These are phyloP conservation scores for Timema podura DNA, from an alignment of 2,888 invertebrate species.

Conservation along the genomic window DNA sequence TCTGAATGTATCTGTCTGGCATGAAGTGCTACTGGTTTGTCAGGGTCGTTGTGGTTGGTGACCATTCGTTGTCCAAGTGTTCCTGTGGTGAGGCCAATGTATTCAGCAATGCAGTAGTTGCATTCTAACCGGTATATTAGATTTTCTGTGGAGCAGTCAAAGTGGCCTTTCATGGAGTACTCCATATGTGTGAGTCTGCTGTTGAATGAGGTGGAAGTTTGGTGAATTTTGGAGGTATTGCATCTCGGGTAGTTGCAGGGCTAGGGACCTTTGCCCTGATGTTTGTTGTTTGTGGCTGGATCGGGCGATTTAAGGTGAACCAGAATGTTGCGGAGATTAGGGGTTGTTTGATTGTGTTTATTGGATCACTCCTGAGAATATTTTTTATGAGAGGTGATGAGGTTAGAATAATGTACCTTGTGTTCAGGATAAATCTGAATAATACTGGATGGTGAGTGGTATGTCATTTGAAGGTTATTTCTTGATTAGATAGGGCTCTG, in stretches of 20 bases:
- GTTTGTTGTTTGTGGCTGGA: no score
- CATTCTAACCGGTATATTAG: neutral
- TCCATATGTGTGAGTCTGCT: neutral
- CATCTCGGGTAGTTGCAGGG: neutral
- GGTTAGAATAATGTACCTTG: no score
- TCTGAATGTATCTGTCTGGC: neutral
- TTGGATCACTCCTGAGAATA: no score
- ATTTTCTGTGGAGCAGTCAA: neutral
- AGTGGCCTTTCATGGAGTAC: neutral
- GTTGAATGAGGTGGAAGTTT: conserved; percentile 1
- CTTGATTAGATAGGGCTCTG: no score
- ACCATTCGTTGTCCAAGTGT: conserved; percentile 3
- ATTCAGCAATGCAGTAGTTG: neutral
- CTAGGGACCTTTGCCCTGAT: neutral
- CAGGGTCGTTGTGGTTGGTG: neutral
- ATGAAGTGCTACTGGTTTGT: neutral
- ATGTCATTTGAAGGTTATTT: no score
- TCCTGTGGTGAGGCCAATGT: neutral
- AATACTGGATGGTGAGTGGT: no score
- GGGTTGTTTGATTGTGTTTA: no score
- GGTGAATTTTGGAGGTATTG: neutral
- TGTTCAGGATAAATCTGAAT: no score
- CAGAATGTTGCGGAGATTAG: no score
- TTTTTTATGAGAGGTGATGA: no score
- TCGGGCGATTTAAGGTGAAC: no score